Evolutionary conservation across 2,113 vertebrate genomes (phyloP), one percentile per base, ranked within the genome.

Genomic region (Etheostoma cragini): DNA sequence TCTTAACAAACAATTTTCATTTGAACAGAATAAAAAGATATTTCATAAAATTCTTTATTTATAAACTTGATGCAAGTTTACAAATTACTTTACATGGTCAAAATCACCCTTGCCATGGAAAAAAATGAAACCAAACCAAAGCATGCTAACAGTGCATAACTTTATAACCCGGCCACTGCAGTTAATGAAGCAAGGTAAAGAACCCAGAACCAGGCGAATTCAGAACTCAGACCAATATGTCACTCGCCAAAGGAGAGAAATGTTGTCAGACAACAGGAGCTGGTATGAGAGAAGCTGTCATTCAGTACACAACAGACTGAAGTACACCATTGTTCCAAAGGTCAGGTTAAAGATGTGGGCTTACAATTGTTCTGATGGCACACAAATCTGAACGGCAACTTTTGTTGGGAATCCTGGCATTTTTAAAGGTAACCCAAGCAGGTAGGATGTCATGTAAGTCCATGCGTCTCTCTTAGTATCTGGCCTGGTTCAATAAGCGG

Each of bases 41-140:
- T 93, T 94, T 95, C 89, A 95, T 95, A 95, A 94, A 95, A 95
- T 93, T 95, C 93, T 96, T 96, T 96, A 96, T 95, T 96, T 92
- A 96, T 96, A 96, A 96, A 96, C 95, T 96, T 96, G 95, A 96
- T 96, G 95, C 95, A 96, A 96, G 95, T 96, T 96, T 95, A 96
- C 93, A 95, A 96, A 96, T 95, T 95, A 93, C 90, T 96, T 93
- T 95, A 96, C 95, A 96, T 93, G 93, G 91, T 95, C 94, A 95
- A 95, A 95, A 93, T 95, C 93, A 95, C 95, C 93, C 95, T 96
- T 94, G 94, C 94, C 94, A 95, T 91, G 91, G 81, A 81, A 82
- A 83, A 90, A 76, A 85, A 81, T 47, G 66, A 84, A 91, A 93
- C 68, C 47, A 90, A 93, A 91, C 83, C 81, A 94, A 95, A 94